Conservation (phyloP, 2,113 vertebrate species). For the Cheirogaleus medius region DNA sequence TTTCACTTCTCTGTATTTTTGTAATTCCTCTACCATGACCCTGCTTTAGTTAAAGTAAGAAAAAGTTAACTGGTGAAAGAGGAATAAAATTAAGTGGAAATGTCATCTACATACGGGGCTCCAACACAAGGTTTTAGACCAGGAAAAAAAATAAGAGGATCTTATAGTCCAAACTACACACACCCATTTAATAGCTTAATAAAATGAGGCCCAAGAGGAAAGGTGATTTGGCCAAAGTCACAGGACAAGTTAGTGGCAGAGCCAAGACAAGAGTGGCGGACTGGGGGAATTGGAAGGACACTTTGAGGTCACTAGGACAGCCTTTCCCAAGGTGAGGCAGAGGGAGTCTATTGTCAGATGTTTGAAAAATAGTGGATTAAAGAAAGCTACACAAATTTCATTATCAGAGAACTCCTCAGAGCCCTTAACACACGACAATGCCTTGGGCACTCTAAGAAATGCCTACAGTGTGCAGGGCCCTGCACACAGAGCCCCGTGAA, state of each 20-base stretch:
- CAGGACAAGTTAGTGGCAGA: neutral
- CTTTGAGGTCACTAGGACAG: neutral
- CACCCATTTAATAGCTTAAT: neutral
- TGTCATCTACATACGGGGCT: neutral
- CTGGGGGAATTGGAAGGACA: neutral
- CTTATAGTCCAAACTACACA: neutral
- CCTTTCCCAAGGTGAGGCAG: neutral
- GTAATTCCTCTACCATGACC: neutral
- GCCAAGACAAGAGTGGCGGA: neutral
- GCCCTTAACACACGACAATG: neutral
- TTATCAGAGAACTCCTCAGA: neutral
- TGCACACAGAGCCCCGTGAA: neutral
- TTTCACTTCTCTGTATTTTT: neutral
- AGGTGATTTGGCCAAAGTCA: neutral
- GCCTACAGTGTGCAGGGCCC: neutral
- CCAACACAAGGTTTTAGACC: neutral
- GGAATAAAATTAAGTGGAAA: neutral
- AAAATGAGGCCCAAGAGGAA: neutral
- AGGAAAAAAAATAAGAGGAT: neutral
- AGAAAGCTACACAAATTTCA: neutral
- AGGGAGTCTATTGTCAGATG: neutral
- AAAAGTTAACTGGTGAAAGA: neutral
- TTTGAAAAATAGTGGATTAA: neutral
- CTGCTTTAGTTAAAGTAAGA: neutral
- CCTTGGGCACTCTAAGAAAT: neutral